phyloP scores from a whole-genome alignment of 1,140 invertebrate species.

The Latrodectus geometricus region DNA sequence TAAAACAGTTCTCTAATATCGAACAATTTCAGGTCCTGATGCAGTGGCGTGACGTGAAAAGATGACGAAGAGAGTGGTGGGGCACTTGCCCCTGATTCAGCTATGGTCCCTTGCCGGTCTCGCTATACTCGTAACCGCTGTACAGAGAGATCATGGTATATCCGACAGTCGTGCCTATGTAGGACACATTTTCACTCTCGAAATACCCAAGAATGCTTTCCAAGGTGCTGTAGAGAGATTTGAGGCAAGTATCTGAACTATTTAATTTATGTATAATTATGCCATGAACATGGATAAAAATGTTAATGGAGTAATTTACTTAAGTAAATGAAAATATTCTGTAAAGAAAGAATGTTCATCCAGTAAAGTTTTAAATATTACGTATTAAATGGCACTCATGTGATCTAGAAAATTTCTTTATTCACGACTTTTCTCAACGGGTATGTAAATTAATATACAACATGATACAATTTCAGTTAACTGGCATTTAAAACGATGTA shows the following conservation, averaged over 20 bases:
- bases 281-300: no score
- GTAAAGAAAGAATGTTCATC: no score
- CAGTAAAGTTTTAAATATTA: no score
- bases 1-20: no score
- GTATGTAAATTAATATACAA: no score
- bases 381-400: no score
- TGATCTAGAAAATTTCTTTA: no score
- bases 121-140: not conserved
- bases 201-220: conserved; percentile 71
- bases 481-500: no score
- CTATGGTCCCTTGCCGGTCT: not conserved
- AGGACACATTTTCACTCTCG: conserved; percentile 70
- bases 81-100: conserved; percentile 36
- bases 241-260: conserved; percentile 67
- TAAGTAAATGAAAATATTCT: no score
- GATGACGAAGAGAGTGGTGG: conserved; percentile 47
- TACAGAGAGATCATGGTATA: conserved; percentile 68
- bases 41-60: conserved; percentile 17
- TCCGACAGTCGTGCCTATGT: conserved; percentile 68
- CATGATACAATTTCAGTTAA: no score
- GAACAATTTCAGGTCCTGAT: conserved; percentile 29
- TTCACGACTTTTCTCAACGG: no score
- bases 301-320: no score
- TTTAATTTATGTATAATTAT: not conserved
- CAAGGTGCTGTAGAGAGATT: conserved; percentile 69